phyloP scores from a whole-genome alignment of 2,113 vertebrate genomes.

The Chaetops frenatus region DNA sequence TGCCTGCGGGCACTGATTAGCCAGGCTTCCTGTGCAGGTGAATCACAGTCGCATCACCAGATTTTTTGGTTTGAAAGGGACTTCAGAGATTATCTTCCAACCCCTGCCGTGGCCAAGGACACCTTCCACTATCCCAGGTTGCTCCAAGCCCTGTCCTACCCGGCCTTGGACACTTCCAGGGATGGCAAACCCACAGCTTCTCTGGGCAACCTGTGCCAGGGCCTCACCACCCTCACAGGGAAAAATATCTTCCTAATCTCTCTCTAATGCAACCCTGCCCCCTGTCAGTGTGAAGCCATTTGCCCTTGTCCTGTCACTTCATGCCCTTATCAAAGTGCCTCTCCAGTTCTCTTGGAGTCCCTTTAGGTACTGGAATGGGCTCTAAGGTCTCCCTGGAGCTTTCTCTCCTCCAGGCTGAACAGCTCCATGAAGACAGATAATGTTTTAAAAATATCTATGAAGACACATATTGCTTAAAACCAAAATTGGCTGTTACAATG shows the following conservation, averaged over 20 bases:
- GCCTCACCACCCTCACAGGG: neutral
- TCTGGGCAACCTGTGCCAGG: neutral
- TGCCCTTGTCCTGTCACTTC: neutral
- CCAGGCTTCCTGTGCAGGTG: neutral
- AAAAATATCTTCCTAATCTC: neutral
- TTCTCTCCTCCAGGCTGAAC: neutral
- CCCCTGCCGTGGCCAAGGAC: neutral
- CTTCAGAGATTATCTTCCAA: neutral
- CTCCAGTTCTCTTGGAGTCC: neutral
- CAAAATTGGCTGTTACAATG: neutral
- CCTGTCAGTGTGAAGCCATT: neutral
- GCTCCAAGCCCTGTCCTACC: rapidly evolving
- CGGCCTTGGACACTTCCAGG: neutral
- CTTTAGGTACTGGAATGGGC: neutral
- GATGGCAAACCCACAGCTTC: neutral
- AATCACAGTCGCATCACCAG: neutral
- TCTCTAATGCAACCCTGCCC: neutral
- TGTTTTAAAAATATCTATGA: neutral
- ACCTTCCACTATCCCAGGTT: rapidly evolving
- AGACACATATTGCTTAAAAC: neutral
- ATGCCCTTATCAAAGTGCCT: neutral
- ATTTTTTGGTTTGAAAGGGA: neutral
- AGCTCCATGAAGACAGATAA: neutral
- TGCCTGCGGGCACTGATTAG: neutral
- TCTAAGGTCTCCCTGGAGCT: neutral